Evolutionary conservation across 2,888 invertebrate species (phyloP).

Genomic region (Scaeva pyrastri): DNA sequence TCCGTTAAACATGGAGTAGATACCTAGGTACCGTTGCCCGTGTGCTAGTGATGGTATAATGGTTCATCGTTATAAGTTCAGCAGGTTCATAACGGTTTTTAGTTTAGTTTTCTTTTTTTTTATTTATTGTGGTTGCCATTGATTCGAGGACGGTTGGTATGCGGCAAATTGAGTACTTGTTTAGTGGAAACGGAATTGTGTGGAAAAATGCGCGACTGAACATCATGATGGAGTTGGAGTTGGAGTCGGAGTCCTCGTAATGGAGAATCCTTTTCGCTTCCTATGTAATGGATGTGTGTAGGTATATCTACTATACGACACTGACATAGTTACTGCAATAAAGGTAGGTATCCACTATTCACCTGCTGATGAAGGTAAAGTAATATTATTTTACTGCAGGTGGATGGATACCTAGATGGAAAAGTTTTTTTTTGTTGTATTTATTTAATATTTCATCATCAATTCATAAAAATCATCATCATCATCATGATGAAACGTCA

Average conservation of each 20-base stretch:
- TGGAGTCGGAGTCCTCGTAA: neutral
- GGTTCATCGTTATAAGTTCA: conserved; percentile 1
- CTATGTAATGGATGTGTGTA: neutral
- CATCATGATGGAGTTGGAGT: conserved; percentile 26
- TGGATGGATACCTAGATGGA: neutral
- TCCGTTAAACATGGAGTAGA: neutral
- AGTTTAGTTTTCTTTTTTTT: neutral
- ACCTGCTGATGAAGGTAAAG: neutral
- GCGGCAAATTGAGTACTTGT: conserved; percentile 54
- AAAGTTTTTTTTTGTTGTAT: conserved; percentile 12
- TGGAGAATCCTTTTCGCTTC: conserved; percentile 22
- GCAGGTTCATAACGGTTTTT: conserved; percentile 27
- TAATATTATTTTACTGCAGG: neutral
- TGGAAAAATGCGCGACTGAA: conserved; percentile 45
- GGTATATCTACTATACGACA: neutral
- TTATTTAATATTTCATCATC: neutral
- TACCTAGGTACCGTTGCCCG: neutral
- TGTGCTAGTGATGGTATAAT: neutral
- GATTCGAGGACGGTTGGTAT: conserved; percentile 26
- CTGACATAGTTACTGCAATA: conserved; percentile 58
- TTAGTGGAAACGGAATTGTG: conserved; percentile 47
- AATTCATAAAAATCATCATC: conserved; percentile 1
- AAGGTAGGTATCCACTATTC: conserved; percentile 28
- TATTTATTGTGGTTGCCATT: conserved; percentile 4
- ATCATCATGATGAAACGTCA: neutral